Evolutionary conservation across 1,140 invertebrate species (phyloP), one percentile per base, ranked within the genome.

Genomic region (Acromyrmex echinatior): DNA sequence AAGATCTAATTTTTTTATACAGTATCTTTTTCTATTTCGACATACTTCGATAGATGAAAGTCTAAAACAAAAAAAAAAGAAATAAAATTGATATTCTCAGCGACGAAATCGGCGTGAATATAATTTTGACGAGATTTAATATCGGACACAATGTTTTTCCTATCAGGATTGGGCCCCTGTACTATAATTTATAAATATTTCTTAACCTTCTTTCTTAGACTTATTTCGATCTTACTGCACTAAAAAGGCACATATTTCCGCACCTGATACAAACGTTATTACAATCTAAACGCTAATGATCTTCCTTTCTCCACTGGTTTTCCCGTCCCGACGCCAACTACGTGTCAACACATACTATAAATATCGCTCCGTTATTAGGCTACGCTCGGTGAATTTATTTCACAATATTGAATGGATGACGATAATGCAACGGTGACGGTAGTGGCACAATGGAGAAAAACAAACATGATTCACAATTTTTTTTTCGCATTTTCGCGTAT

Each of bases 221-320:
- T 94, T 92, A 94, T 93, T 94, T 92, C 89, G 93, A 94, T 90
- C 94, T 95, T 95, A 95, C 92, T 92, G 91, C 91, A 94, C 95
- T 95, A 95, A 94, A 94, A 95, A 95, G 95, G 95, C 95, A 95
- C 95, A 95, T 94, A 95, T 95, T 95, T 95, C 91, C 94, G 94
- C 95, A 95, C 93, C 93, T 93, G 93, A 92, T 94, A 92, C 66
- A 94, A 94, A 92, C 92, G 93, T 94, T 86, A 88, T 93, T 93
- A 93, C 87, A 90, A 90, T 88, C 87, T 93, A 92, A 91, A 87
- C 76, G 84, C 89, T 92, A 91, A 90, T 91, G 80, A 82, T 92
- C 89, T 68, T 86, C 87, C 56, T 84, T 70, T 60, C 16, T 25
- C 35, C 39, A 73, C 12, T 31, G 21, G n/a, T 39, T 56, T 49